phyloP scores from a whole-genome alignment of 1,140 invertebrate species.

The Batillaria attramentaria region DNA sequence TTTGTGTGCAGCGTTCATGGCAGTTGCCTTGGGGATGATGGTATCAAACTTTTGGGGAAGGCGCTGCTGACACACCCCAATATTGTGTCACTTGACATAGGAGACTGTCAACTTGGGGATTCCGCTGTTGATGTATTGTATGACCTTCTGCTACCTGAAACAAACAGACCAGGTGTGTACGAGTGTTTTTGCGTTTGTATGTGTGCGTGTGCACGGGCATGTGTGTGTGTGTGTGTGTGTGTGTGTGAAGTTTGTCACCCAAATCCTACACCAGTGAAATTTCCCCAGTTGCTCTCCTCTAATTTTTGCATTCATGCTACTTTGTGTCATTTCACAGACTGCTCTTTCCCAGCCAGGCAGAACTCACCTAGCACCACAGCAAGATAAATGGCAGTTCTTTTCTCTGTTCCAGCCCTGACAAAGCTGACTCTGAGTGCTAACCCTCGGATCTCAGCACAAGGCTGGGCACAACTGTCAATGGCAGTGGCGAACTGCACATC shows the following conservation, averaged over 20 bases:
- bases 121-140: constrained; percentile 50
- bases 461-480: constrained; percentile 59
- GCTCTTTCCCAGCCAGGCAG: no score
- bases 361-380: no score
- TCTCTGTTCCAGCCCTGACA: constrained; percentile 46
- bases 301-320: not conserved
- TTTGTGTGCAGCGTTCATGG: constrained; percentile 59
- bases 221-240: no score
- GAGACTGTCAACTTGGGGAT: constrained; percentile 63
- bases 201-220: no score
- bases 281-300: not conserved
- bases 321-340: not conserved
- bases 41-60: constrained; percentile 49
- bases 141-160: constrained; percentile 53
- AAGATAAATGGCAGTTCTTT: no score
- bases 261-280: no score
- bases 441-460: constrained; percentile 50
- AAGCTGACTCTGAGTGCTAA: constrained; percentile 64
- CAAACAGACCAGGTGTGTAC: constrained; percentile 55
- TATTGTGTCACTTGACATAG: constrained; percentile 61
- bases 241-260: no score
- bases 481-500: constrained; percentile 55
- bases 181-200: no score
- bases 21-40: constrained; percentile 56
- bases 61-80: constrained; percentile 50